Conservation (phyloP, 2,888 invertebrate species). For the Yponomeuta malinellus region DNA sequence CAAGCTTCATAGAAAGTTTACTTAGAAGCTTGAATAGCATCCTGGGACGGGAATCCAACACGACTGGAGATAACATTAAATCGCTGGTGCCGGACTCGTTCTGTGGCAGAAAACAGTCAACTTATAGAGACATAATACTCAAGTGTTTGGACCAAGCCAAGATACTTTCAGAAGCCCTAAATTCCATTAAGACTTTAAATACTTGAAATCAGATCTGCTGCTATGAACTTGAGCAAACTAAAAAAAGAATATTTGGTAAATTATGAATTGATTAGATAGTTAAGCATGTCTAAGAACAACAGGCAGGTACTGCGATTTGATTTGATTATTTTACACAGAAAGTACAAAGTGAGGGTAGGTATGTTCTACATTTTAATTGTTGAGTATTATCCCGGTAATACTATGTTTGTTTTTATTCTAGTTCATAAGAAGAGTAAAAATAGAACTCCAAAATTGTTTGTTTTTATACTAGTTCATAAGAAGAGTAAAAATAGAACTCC, state of each 20-base stretch:
- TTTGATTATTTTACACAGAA: slow-evolving; percentile 22
- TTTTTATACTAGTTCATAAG: neutral
- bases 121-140: slow-evolving; percentile 29
- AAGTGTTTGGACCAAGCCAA: slow-evolving; percentile 36
- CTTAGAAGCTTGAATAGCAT: slow-evolving; percentile 27
- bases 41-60: slow-evolving; percentile 28
- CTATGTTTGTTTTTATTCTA: neutral
- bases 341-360: no score
- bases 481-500: no score
- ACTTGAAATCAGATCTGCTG: neutral
- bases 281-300: neutral
- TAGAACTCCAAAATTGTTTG: neutral
- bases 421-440: neutral
- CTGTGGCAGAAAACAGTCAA: neutral
- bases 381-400: no score
- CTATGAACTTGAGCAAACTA: neutral
- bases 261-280: neutral
- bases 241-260: neutral
- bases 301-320: neutral
- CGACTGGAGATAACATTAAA: slow-evolving; percentile 21
- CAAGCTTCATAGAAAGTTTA: no score
- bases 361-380: no score
- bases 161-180: slow-evolving; percentile 21
- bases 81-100: neutral
- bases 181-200: slow-evolving; percentile 11